Evolutionary conservation across 2,797 vertebrate genomes (phyloP).

Genomic region (Adrianichthys oophorus): DNA sequence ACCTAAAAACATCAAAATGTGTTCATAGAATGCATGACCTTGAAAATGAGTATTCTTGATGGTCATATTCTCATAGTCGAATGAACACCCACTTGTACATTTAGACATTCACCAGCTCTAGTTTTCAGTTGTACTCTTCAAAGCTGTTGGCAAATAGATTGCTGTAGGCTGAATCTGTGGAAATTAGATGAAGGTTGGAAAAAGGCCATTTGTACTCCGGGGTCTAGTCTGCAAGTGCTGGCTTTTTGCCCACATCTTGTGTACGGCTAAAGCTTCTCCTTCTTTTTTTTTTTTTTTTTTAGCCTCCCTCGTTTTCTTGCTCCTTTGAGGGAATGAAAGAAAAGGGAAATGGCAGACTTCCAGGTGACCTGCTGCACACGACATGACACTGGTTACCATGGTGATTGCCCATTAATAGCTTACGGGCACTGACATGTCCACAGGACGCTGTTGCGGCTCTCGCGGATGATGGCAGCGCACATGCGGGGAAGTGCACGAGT

Average conservation of each 20-base stretch:
- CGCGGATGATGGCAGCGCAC: constrained; percentile 18
- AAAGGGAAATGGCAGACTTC: constrained; percentile 55
- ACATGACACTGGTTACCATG: constrained; percentile 74
- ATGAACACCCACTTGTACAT: background rate
- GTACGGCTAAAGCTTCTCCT: constrained; percentile 6
- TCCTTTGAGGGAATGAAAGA: constrained; percentile 13
- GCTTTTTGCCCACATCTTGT: constrained; percentile 17
- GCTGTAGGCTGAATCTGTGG: constrained; percentile 29
- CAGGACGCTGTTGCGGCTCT: constrained; percentile 49
- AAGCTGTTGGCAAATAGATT: constrained; percentile 18
- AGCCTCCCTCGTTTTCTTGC: constrained; percentile 10
- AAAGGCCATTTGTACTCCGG: constrained; percentile 27
- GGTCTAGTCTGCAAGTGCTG: constrained; percentile 27
- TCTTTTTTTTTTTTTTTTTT: constrained; percentile 17
- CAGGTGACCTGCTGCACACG: constrained; percentile 73
- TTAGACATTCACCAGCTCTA: background rate
- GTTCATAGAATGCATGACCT: constrained; percentile 25
- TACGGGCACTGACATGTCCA: constrained; percentile 60
- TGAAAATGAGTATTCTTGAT: constrained; percentile 3
- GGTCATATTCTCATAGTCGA: background rate
- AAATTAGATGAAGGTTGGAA: constrained; percentile 30
- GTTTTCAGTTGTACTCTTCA: constrained; percentile 11
- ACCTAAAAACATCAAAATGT: constrained; percentile 27
- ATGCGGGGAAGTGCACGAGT: constrained; percentile 11
- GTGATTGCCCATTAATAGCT: constrained; percentile 77